Evolutionary conservation across 2,888 invertebrate genomes (phyloP).

Genomic region (Agapostemon virescens): DNA sequence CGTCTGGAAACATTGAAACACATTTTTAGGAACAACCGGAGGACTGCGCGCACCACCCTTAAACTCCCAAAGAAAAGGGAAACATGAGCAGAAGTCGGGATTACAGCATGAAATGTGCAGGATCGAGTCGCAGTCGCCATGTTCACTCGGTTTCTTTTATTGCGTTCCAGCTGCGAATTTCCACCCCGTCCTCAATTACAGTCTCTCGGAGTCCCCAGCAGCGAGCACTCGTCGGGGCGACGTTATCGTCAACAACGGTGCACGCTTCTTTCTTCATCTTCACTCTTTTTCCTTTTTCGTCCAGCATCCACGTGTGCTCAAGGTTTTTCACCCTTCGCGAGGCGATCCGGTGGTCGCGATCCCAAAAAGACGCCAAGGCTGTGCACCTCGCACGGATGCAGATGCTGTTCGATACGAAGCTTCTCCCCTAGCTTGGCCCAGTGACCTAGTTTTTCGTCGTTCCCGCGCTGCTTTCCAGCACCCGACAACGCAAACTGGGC

Average conservation of each 20-base stretch:
- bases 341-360: slow-evolving; percentile 10
- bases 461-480: slow-evolving; percentile 22
- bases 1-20: not conserved
- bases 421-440: slow-evolving; percentile 63
- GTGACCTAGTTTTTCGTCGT: slow-evolving; percentile 66
- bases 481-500: slow-evolving; percentile 26
- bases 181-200: slow-evolving; percentile 29
- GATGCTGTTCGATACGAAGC: slow-evolving; percentile 65
- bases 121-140: not conserved
- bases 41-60: not conserved
- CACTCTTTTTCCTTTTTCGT: not conserved
- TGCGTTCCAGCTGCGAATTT: slow-evolving; percentile 24
- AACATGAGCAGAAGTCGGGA: not conserved
- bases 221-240: slow-evolving; percentile 19
- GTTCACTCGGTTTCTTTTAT: slow-evolving; percentile 26
- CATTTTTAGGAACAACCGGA: not conserved
- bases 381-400: slow-evolving; percentile 45
- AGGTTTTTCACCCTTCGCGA: not conserved
- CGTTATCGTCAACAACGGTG: not conserved
- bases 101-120: not conserved
- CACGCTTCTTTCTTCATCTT: not conserved
- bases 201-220: not conserved
- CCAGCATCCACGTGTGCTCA: not conserved
- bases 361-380: slow-evolving; percentile 39
- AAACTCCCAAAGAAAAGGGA: not conserved